A percentile compares a stretch with the other conserved stretches of the same genome.
These are phyloP conservation scores for Oxystoma pomonae DNA, from an alignment of 2,888 invertebrate genomes.

Conservation along the genomic window DNA sequence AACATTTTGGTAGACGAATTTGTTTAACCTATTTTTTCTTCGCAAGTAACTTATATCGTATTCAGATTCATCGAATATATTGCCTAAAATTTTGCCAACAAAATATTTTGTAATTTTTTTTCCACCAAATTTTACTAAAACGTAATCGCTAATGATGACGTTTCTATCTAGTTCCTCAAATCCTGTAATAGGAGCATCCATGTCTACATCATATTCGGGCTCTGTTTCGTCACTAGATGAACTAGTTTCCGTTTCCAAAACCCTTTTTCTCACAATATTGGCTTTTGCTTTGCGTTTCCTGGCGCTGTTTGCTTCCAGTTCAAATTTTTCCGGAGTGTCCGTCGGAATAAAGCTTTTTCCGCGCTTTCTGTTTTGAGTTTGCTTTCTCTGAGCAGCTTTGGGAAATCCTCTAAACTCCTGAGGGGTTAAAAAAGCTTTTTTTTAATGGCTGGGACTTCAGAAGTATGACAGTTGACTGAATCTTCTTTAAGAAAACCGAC, in stretches of 20 bases:
- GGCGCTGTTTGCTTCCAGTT: conserved; percentile 8
- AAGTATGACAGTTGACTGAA: background rate
- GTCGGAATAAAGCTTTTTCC: conserved; percentile 6
- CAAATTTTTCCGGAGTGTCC: conserved; percentile 4
- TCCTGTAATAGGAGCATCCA: conserved; percentile 7
- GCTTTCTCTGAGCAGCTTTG: conserved; percentile 9
- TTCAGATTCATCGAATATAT: no score
- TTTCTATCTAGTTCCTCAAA: conserved; percentile 6
- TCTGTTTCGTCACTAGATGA: conserved; percentile 6
- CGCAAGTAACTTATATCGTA: no score
- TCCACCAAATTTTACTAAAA: conserved; percentile 2
- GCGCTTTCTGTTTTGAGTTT: conserved; percentile 9
- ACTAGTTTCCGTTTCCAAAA: conserved; percentile 3
- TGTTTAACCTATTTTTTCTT: no score
- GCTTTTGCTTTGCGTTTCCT: conserved; percentile 1
- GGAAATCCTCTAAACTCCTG: conserved; percentile 7
- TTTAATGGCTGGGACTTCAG: conserved; percentile 4
- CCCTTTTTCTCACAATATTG: conserved; percentile 2
- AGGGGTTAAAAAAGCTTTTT: conserved; percentile 6
- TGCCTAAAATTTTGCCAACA: no score
- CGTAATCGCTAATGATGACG: conserved; percentile 1
- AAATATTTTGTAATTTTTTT: no score
- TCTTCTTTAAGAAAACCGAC: background rate
- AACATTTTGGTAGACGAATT: no score
- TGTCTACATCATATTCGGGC: conserved; percentile 5